Percentiles rank a stretch among this genome's conserved stretches.
These are phyloP conservation scores for Melanotaenia parkinsoni DNA, from an alignment of 2,797 vertebrate species.

Conservation along the genomic window DNA sequence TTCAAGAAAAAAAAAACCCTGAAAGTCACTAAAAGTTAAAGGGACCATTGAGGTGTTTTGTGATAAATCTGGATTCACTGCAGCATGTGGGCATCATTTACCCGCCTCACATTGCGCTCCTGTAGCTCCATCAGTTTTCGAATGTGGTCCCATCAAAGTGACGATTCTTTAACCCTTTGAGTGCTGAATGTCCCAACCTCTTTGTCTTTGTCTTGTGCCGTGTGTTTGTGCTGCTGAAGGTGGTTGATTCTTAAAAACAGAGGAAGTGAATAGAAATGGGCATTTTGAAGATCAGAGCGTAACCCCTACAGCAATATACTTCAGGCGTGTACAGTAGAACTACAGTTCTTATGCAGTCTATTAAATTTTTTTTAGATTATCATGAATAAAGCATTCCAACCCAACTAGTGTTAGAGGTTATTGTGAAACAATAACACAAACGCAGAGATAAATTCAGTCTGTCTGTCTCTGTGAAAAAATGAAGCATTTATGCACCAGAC, in stretches of 20 bases:
- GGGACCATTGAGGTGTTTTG: conserved; percentile 79
- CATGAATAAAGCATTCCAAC: conserved; percentile 28
- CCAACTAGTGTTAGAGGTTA: conserved; percentile 36
- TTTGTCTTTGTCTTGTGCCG: conserved; percentile 56
- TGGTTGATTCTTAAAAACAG: conserved; percentile 79
- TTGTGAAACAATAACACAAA: conserved; percentile 38
- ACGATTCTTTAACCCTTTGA: conserved; percentile 89
- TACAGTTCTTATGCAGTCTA: not conserved
- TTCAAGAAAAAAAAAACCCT: conserved; percentile 34
- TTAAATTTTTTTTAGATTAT: conserved; percentile 30
- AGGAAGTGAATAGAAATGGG: conserved; percentile 3
- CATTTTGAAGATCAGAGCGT: not conserved
- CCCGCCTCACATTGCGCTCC: conserved; percentile 23
- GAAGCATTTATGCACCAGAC: conserved; percentile 60
- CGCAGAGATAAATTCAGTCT: conserved; percentile 25
- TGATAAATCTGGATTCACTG: conserved; percentile 26
- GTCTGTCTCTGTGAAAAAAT: conserved; percentile 47
- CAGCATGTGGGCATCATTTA: conserved; percentile 19
- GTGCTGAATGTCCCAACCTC: conserved; percentile 74
- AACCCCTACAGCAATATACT: not conserved
- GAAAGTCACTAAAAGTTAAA: conserved; percentile 87
- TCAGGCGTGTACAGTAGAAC: not conserved
- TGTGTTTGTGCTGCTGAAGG: conserved; percentile 82
- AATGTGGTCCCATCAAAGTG: conserved; percentile 58
- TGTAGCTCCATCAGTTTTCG: conserved; percentile 6